Conservation (phyloP, 2,797 vertebrate species). For the Hippocampus kuda region DNA sequence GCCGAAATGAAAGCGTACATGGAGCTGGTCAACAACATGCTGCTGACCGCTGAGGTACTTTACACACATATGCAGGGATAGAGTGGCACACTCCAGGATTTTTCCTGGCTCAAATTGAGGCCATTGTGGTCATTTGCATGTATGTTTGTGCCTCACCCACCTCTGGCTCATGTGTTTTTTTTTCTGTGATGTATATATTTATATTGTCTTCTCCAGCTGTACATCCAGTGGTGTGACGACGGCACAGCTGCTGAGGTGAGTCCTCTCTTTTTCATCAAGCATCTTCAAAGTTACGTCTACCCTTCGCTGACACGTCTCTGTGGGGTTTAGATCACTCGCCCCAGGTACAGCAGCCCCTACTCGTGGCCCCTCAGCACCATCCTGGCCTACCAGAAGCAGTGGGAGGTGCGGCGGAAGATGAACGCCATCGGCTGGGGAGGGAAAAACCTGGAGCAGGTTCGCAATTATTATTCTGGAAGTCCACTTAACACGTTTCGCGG, state of each 20-base stretch:
- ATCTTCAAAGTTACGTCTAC: background rate
- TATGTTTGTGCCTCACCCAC: background rate
- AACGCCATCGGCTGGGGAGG: conserved; percentile 91
- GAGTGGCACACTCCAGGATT: conserved; percentile 22
- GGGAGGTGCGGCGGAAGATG: conserved; percentile 92
- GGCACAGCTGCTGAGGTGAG: conserved; percentile 89
- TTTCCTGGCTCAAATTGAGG: background rate
- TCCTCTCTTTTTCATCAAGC: conserved; percentile 29
- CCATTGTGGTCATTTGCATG: background rate
- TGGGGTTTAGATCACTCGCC: conserved; percentile 76
- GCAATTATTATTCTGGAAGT: background rate
- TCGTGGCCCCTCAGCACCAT: conserved; percentile 90
- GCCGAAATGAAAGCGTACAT: conserved; percentile 99
- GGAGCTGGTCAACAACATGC: conserved; percentile 98
- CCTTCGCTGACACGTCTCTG: background rate
- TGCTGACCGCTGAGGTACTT: conserved; percentile 88
- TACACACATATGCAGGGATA: conserved; percentile 10
- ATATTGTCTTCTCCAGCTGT: conserved; percentile 69
- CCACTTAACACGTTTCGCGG: background rate
- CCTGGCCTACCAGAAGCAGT: conserved; percentile 94
- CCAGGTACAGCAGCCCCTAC: conserved; percentile 89
- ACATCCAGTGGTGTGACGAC: conserved; percentile 96
- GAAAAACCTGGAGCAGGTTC: conserved; percentile 85
- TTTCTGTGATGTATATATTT: too few relatives aligned
- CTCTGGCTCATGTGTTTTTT: too few relatives aligned